Conservation (phyloP, 2,888 invertebrate species). For the Augochlorella aurata region DNA sequence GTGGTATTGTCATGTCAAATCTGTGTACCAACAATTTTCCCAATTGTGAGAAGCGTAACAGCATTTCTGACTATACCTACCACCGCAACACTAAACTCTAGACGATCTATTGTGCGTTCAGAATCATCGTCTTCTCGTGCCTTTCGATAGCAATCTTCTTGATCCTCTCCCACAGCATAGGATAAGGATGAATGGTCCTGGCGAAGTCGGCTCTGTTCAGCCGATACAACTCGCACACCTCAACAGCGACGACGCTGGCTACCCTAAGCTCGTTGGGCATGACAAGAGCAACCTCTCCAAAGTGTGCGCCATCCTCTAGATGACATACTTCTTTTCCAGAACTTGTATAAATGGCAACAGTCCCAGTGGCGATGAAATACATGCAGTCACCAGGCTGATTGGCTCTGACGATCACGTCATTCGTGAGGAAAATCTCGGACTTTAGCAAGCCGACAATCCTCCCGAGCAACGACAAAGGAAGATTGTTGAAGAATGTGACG, state of each 20-base stretch:
- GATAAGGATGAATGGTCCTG: conserved; percentile 79
- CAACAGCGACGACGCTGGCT: conserved; percentile 81
- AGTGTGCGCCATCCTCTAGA: conserved; percentile 81
- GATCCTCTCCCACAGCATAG: conserved; percentile 79
- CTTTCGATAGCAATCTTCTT: conserved; percentile 79
- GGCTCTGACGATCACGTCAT: conserved; percentile 83
- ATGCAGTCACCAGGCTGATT: conserved; percentile 83
- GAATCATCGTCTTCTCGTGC: conserved; percentile 76
- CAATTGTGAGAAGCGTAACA: neutral
- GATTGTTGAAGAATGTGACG: conserved; percentile 83
- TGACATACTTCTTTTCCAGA: conserved; percentile 81
- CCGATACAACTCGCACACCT: conserved; percentile 80
- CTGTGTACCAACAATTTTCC: neutral
- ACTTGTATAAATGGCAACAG: conserved; percentile 83
- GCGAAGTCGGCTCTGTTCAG: conserved; percentile 78
- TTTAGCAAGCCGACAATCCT: conserved; percentile 83
- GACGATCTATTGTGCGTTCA: conserved; percentile 65
- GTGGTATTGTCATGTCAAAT: neutral
- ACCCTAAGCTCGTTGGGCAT: conserved; percentile 79
- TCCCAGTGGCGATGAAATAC: conserved; percentile 85
- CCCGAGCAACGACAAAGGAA: conserved; percentile 82
- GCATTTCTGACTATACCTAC: neutral
- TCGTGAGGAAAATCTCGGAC: conserved; percentile 83
- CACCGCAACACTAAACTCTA: neutral
- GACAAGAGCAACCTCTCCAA: conserved; percentile 81